These are phyloP conservation scores for Helicoverpa assulta DNA, from an alignment of 2,888 invertebrate genomes.

Conservation along the genomic window DNA sequence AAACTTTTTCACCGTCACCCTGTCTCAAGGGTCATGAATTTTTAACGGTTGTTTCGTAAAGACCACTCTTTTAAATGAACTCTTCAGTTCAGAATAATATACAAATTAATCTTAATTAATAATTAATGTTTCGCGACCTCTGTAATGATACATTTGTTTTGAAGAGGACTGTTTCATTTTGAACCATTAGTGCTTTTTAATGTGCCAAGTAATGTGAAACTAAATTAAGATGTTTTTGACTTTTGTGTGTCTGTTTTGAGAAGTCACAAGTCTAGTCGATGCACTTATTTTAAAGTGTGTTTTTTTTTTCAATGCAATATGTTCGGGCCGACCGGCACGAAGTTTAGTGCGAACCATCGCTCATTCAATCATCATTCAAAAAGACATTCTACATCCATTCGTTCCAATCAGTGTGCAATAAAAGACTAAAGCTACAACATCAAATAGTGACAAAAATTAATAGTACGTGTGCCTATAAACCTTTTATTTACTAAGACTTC, in stretches of 20 bases:
- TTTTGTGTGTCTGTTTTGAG: background rate
- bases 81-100: constrained; percentile 31
- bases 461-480: too few relatives aligned
- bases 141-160: constrained; percentile 21
- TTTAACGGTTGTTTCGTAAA: constrained; percentile 48
- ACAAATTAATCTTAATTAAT: constrained; percentile 36
- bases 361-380: too few relatives aligned
- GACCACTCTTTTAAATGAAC: constrained; percentile 48
- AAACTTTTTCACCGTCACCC: constrained; percentile 30
- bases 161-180: constrained; percentile 11
- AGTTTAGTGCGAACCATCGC: too few relatives aligned
- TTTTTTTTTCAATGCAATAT: too few relatives aligned
- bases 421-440: too few relatives aligned
- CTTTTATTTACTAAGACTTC: too few relatives aligned
- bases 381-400: too few relatives aligned
- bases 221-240: background rate
- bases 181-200: background rate
- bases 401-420: too few relatives aligned
- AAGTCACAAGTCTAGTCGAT: background rate
- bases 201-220: background rate
- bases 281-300: background rate
- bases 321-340: too few relatives aligned
- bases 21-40: constrained; percentile 45
- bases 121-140: constrained; percentile 30
- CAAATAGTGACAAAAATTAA: too few relatives aligned